Evolutionary conservation across 2,888 invertebrate genomes (phyloP), one percentile per base, ranked within the genome.

Genomic region (Chloromyia formosa): DNA sequence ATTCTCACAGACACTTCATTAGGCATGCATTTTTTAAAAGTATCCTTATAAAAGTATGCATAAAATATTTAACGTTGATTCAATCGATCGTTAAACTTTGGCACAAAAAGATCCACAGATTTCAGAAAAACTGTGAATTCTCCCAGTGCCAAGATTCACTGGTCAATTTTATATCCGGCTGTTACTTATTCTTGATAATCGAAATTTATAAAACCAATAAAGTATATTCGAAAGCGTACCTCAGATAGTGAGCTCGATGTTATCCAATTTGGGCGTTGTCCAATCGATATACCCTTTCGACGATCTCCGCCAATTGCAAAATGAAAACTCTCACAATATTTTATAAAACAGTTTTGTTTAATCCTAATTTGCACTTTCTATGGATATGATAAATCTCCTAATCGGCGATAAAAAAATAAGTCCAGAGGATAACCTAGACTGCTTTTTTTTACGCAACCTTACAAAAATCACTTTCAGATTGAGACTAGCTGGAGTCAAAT

Each of bases 21-120:
- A n/a, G n/a, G n/a, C n/a, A n/a, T n/a, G n/a, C n/a, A n/a, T n/a
- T n/a, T n/a, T n/a, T n/a, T n/a, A n/a, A n/a, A n/a, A n/a, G n/a
- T n/a, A n/a, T n/a, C n/a, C n/a, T n/a, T n/a, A n/a, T n/a, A n/a
- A n/a, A n/a, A n/a, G n/a, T n/a, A n/a, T n/a, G n/a, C n/a, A n/a
- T 35, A 35, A 35, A 35, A 4, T 49, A n/a, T 3, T 49, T 10
- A 3, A 40, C 23, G 62, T 22, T 73, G 45, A 61, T 71, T 71
- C 40, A 71, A 71, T 71, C 71, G 71, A 71, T 75, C 79, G 79
- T 82, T 83, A 79, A 81, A 81, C 81, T 83, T 84, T 85, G 85
- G 84, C 85, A 85, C 85, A 82, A 84, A 86, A 85, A 85, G 85
- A 85, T 84, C 85, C 85, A 85, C 85, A 85, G 85, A 84, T 80